These are phyloP conservation scores for Acronicta psi DNA, from an alignment of 2,888 invertebrate species.

Conservation along the genomic window DNA sequence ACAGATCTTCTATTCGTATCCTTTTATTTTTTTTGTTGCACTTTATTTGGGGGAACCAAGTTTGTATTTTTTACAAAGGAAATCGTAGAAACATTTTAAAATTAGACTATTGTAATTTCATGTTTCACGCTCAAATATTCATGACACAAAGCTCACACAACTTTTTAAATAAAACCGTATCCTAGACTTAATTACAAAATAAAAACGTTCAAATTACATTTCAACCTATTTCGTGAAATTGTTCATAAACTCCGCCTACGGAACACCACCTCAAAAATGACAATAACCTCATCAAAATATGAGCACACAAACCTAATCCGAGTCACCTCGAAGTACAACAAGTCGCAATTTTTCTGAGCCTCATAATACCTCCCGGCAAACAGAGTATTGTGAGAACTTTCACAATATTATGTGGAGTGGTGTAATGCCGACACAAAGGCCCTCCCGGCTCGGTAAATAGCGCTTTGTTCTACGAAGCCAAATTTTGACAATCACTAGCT, in stretches of 20 bases:
- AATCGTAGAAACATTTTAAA: background rate
- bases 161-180: too few relatives aligned
- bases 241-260: background rate
- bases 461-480: constrained; percentile 89
- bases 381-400: constrained; percentile 86
- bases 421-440: constrained; percentile 88
- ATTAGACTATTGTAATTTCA: too few relatives aligned
- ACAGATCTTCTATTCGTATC: background rate
- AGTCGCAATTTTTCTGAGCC: constrained; percentile 73
- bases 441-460: constrained; percentile 86
- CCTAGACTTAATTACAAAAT: too few relatives aligned
- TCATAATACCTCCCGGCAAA: constrained; percentile 80
- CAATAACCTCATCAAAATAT: constrained; percentile 20
- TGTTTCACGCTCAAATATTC: too few relatives aligned
- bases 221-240: too few relatives aligned
- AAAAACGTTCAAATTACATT: too few relatives aligned
- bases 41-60: constrained; percentile 10
- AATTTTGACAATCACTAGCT: constrained; percentile 90
- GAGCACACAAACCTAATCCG: constrained; percentile 64
- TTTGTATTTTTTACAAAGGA: background rate
- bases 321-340: constrained; percentile 68
- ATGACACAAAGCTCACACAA: too few relatives aligned
- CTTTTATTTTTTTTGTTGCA: constrained; percentile 27
- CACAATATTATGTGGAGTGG: constrained; percentile 89
- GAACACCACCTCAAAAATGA: constrained; percentile 16